These are phyloP conservation scores for Lophochroa leadbeateri DNA, from an alignment of 2,113 vertebrate species.

Conservation along the genomic window DNA sequence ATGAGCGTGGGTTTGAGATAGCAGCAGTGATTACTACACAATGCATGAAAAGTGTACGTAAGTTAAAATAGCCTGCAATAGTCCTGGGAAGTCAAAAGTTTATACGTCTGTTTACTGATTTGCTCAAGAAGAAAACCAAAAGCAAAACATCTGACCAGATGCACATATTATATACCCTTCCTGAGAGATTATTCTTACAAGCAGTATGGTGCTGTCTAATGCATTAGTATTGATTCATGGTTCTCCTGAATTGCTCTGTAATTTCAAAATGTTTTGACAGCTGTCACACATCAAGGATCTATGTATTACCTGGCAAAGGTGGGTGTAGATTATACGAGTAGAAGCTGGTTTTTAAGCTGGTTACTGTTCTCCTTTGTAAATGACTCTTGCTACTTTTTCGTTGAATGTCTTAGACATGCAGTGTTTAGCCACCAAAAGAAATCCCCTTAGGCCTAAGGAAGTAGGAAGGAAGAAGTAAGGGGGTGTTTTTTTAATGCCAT, in stretches of 20 bases:
- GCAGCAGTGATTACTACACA: neutral
- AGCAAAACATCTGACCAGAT: neutral
- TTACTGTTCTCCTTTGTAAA: neutral
- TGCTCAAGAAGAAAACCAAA: neutral
- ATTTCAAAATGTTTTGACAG: neutral
- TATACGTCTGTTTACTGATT: neutral
- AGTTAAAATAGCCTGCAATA: neutral
- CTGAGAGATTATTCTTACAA: neutral
- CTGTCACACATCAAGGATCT: neutral
- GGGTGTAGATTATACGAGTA: neutral
- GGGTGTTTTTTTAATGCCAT: neutral
- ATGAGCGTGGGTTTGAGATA: neutral
- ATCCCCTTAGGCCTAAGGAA: neutral
- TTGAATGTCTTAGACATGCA: neutral
- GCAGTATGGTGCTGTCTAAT: neutral
- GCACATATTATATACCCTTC: neutral
- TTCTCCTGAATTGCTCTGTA: neutral
- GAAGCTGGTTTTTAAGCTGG: neutral
- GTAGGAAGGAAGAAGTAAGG: neutral
- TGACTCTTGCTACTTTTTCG: neutral
- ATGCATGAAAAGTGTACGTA: accelerated
- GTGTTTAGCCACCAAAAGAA: neutral
- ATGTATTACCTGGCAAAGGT: neutral
- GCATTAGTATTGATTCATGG: neutral
- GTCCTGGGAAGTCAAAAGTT: neutral